Conservation (phyloP, 2,797 vertebrate species). For the Uromys caudimaculatus region DNA sequence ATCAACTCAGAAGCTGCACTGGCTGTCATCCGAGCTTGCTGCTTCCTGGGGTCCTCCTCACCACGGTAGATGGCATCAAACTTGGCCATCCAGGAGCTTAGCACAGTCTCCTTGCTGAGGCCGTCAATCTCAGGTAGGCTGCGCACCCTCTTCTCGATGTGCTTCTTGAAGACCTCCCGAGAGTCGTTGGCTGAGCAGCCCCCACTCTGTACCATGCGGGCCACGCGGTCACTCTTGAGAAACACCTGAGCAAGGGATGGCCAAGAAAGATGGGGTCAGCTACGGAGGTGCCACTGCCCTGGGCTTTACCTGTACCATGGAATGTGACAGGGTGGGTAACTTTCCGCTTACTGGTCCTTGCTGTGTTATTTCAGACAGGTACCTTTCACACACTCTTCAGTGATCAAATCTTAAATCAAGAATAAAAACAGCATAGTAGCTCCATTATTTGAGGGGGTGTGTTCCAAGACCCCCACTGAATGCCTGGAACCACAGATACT, state of each 20-base stretch:
- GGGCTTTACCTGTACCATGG: fast-evolving
- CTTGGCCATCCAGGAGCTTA: constrained; percentile 99
- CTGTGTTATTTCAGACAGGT: background rate
- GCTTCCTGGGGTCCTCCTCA: constrained; percentile 96
- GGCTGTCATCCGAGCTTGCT: constrained; percentile 97
- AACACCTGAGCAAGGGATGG: constrained; percentile 90
- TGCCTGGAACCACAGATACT: background rate
- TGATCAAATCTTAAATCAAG: background rate
- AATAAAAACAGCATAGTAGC: background rate
- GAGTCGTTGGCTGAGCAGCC: constrained; percentile 97
- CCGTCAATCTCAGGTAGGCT: constrained; percentile 98
- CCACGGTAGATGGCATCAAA: constrained; percentile 98
- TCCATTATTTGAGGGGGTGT: background rate
- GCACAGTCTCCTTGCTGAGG: constrained; percentile 98
- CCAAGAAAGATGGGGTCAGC: background rate
- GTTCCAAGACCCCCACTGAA: too few species aligned
- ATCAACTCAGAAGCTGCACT: constrained; percentile 97
- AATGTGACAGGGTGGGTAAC: fast-evolving
- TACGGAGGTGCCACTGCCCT: background rate
- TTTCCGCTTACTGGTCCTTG: background rate
- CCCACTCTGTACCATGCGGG: constrained; percentile 97
- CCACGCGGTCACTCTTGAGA: constrained; percentile 96
- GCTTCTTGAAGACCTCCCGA: constrained; percentile 98
- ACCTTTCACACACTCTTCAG: background rate
- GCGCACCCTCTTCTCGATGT: constrained; percentile 97